Conservation (phyloP, 1,140 invertebrate species). For the Platyscapa corneri region DNA sequence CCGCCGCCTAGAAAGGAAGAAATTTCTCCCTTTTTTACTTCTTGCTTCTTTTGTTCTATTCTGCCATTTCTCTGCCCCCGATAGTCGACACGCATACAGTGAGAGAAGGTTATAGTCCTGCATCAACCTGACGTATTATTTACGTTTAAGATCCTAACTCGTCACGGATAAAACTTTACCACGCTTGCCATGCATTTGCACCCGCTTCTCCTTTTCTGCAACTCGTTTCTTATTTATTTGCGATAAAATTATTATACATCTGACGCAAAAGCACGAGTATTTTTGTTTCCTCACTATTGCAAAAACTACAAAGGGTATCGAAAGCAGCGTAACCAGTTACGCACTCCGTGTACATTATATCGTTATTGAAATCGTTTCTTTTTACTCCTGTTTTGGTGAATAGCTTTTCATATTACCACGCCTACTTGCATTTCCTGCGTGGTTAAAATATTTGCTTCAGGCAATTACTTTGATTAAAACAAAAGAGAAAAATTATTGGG, state of each 20-base stretch:
- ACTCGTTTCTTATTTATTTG: background rate
- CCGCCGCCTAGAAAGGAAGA: background rate
- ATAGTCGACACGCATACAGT: background rate
- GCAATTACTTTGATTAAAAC: too few species aligned
- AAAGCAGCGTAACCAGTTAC: background rate
- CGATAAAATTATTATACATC: background rate
- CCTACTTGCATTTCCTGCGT: too few species aligned
- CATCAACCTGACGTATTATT: background rate
- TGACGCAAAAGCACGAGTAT: background rate
- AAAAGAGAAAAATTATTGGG: too few species aligned
- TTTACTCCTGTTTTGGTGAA: background rate
- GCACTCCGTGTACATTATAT: background rate
- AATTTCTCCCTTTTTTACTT: background rate
- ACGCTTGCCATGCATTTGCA: background rate
- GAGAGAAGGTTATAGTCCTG: background rate
- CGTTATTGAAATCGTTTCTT: background rate
- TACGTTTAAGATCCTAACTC: background rate
- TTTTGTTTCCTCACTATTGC: background rate
- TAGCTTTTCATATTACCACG: too few species aligned
- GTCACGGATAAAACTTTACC: background rate
- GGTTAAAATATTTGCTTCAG: too few species aligned
- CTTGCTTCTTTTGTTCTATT: background rate
- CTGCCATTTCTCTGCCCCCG: background rate
- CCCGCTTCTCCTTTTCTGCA: background rate
- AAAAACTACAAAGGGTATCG: background rate